Percentiles rank a stretch among this genome's conserved stretches.
These are phyloP conservation scores for Athrips mouffetella DNA, from an alignment of 2,888 invertebrate species.

Conservation along the genomic window DNA sequence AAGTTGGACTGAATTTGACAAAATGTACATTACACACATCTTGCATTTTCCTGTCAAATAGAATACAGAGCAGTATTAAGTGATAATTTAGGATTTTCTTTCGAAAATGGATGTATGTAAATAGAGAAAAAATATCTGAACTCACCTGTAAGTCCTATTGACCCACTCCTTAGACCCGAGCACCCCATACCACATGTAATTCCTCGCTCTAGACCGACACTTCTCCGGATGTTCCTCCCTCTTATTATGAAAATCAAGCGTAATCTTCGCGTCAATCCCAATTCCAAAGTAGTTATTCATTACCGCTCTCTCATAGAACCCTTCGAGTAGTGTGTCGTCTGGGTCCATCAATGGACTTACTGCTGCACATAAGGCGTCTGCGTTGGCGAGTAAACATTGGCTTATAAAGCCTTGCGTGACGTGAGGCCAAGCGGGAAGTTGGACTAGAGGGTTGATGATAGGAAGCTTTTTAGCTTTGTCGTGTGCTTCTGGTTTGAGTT, in stretches of 20 bases:
- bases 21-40: too few relatives aligned
- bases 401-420: constrained; percentile 92
- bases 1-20: too few relatives aligned
- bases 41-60: too few relatives aligned
- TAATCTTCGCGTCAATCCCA: constrained; percentile 98
- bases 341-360: constrained; percentile 97
- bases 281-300: constrained; percentile 99
- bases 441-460: constrained; percentile 93
- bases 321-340: constrained; percentile 91
- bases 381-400: constrained; percentile 96
- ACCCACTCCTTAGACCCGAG: constrained; percentile 88
- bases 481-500: constrained; percentile 53
- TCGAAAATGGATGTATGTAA: too few relatives aligned
- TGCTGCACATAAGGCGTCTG: constrained; percentile 96
- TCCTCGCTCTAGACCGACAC: constrained; percentile 94
- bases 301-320: constrained; percentile 94
- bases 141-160: constrained; percentile 91
- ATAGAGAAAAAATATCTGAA: not conserved
- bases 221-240: constrained; percentile 98
- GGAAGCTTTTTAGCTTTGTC: constrained; percentile 85
- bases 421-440: constrained; percentile 92
- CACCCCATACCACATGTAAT: constrained; percentile 97
- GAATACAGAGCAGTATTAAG: too few relatives aligned
- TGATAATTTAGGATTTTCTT: too few relatives aligned
- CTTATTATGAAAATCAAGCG: constrained; percentile 97